These are phyloP conservation scores for Melinopterus prodromus DNA, from an alignment of 2,888 invertebrate species.

Conservation along the genomic window DNA sequence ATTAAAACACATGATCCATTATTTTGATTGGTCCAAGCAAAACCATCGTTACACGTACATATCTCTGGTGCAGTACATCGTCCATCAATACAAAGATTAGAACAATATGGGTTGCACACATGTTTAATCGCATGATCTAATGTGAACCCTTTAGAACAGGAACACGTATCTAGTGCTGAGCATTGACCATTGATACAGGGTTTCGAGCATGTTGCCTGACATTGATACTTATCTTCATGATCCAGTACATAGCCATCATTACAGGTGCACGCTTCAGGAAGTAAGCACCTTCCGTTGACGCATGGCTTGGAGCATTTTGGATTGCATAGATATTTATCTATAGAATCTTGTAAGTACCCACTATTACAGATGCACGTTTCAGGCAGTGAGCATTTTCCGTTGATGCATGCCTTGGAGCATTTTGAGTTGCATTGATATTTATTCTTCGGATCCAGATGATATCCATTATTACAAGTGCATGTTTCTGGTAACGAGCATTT, in stretches of 20 bases:
- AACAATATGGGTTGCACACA: conserved; percentile 40
- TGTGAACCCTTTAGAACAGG: conserved; percentile 26
- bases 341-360: conserved; percentile 41
- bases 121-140: conserved; percentile 34
- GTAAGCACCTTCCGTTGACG: conserved; percentile 48
- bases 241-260: conserved; percentile 41
- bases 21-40: conserved; percentile 36
- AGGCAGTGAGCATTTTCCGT: conserved; percentile 49
- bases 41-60: conserved; percentile 39
- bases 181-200: conserved; percentile 52
- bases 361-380: conserved; percentile 47
- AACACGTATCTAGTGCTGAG: conserved; percentile 49
- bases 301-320: conserved; percentile 54
- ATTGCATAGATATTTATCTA: conserved; percentile 37
- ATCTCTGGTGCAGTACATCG: conserved; percentile 37
- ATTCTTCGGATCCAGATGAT: conserved; percentile 29
- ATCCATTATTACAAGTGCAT: conserved; percentile 37
- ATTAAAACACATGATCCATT: neutral
- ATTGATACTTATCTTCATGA: conserved; percentile 43
- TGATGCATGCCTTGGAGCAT: conserved; percentile 43
- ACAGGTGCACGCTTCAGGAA: conserved; percentile 34
- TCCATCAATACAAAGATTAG: conserved; percentile 41
- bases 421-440: conserved; percentile 46
- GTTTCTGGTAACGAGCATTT: conserved; percentile 45
- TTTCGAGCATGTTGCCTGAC: conserved; percentile 43